phyloP scores from a whole-genome alignment of 35 echinoderm and acorn worm genomes.

The Ptychodera flava region DNA sequence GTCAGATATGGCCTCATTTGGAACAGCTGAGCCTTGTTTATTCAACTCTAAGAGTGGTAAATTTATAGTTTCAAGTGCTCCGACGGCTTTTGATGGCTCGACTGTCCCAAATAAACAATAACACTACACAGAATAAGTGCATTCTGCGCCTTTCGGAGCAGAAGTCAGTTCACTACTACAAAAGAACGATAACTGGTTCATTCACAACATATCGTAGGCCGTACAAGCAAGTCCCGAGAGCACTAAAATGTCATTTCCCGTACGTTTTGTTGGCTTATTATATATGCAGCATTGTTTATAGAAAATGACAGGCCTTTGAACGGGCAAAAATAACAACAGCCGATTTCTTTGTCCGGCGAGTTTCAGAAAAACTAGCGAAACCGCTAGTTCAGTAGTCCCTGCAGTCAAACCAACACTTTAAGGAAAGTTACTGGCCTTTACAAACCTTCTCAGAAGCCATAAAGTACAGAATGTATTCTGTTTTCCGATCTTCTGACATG shows the following conservation, averaged over 20 bases:
- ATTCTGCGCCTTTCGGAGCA: not conserved
- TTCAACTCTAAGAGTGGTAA: not conserved
- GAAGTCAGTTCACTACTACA: too few species aligned
- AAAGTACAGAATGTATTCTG: not conserved
- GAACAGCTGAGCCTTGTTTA: not conserved
- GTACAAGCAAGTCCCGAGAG: too few species aligned
- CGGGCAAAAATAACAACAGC: not conserved
- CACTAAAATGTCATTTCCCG: not conserved
- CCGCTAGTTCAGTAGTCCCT: too few species aligned
- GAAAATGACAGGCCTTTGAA: not conserved
- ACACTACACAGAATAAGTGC: not conserved
- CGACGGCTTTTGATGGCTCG: not conserved
- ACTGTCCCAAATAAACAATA: not conserved
- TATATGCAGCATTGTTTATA: not conserved
- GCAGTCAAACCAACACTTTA: too few species aligned
- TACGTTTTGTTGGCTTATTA: not conserved
- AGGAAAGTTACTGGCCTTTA: too few species aligned
- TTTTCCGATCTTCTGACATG: not conserved
- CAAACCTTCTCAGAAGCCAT: not conserved
- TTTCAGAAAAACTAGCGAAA: not conserved
- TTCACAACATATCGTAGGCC: too few species aligned
- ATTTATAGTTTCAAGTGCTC: not conserved
- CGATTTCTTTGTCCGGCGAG: not conserved
- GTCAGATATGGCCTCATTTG: not conserved
- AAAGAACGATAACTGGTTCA: too few species aligned